A percentile compares a stretch with the other conserved stretches of the same genome.
These are phyloP conservation scores for Phenganax stokvisi DNA, from an alignment of 92 coral and sea anemone species.

Conservation along the genomic window DNA sequence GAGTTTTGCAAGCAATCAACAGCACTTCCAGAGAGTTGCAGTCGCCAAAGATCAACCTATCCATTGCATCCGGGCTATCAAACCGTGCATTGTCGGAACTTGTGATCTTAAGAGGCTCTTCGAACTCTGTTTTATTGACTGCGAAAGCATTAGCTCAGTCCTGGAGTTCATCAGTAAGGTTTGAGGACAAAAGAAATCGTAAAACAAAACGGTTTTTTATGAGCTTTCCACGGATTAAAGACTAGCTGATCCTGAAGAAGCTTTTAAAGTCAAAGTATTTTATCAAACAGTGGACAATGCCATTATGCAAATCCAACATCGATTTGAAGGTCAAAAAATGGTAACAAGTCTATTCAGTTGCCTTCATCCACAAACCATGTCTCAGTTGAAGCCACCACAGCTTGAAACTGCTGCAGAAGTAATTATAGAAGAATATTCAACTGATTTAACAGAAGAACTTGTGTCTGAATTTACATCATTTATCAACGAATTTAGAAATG, in stretches of 20 bases:
- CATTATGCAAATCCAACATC: too few relatives aligned
- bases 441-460: slow-evolving; percentile 17
- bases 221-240: slow-evolving; percentile 15
- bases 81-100: slow-evolving; percentile 21
- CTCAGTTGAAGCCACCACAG: too few relatives aligned
- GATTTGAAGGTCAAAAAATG: too few relatives aligned
- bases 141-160: slow-evolving; percentile 25
- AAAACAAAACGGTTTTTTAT: slow-evolving; percentile 19
- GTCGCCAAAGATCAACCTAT: slow-evolving; percentile 18
- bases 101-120: slow-evolving; percentile 13
- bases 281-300: too few relatives aligned
- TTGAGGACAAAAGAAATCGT: background rate
- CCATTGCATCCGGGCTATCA: slow-evolving; percentile 9
- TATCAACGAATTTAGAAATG: slow-evolving; percentile 1
- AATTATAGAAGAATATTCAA: background rate
- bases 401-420: too few relatives aligned
- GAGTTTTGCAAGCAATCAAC: slow-evolving; percentile 29
- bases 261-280: too few relatives aligned
- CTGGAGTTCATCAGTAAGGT: slow-evolving; percentile 1
- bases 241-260: slow-evolving; percentile 5
- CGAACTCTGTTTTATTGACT: slow-evolving; percentile 5
- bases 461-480: background rate
- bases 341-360: too few relatives aligned
- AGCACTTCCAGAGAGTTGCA: slow-evolving; percentile 22
- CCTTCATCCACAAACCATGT: too few relatives aligned